Evolutionary conservation across 2,113 vertebrate genomes (phyloP).

Genomic region (Okapia johnstoni): DNA sequence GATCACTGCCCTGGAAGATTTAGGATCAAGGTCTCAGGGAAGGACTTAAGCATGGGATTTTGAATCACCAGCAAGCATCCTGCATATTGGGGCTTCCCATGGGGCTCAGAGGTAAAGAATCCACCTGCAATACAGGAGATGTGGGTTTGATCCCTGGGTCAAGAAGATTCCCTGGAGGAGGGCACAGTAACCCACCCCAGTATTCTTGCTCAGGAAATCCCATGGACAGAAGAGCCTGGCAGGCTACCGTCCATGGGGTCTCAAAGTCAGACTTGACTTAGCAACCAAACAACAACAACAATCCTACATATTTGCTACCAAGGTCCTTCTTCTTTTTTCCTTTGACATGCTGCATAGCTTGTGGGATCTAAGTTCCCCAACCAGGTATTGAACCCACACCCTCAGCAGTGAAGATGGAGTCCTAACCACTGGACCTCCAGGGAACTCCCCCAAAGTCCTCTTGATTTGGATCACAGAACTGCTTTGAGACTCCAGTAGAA

Average conservation of each 20-base stretch:
- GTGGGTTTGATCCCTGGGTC: not conserved
- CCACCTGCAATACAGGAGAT: not conserved
- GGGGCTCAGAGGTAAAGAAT: not conserved
- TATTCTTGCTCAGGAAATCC: not conserved
- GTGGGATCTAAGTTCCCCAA: not conserved
- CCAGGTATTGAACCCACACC: not conserved
- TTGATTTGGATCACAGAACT: not conserved
- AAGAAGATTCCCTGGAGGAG: not conserved
- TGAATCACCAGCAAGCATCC: not conserved
- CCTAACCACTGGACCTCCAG: not conserved
- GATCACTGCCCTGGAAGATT: not conserved
- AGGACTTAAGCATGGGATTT: not conserved
- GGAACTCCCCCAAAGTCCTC: not conserved
- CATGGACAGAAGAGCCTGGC: not conserved
- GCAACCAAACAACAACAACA: not conserved
- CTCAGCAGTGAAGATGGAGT: not conserved
- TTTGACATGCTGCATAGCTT: not conserved
- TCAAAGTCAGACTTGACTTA: not conserved
- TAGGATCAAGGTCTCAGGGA: not conserved
- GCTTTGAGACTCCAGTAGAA: not conserved
- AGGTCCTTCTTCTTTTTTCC: not conserved
- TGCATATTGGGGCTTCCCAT: not conserved
- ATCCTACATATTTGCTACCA: not conserved
- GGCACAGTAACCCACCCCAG: not conserved
- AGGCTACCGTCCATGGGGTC: not conserved